Evolutionary conservation across 2,113 vertebrate species (phyloP).

Genomic region (Barnardius zonarius): DNA sequence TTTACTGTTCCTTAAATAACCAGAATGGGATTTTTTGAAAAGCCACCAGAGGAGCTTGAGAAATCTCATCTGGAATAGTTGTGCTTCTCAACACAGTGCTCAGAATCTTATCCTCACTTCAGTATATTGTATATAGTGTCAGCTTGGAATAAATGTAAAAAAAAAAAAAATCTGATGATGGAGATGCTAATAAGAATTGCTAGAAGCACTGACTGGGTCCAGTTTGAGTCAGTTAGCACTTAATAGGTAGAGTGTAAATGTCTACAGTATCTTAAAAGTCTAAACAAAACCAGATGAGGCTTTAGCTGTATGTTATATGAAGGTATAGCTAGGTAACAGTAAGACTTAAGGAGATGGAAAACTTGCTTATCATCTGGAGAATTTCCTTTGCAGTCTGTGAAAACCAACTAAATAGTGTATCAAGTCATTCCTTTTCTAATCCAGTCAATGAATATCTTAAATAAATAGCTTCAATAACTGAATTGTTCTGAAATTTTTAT

Average conservation of each 20-base stretch:
- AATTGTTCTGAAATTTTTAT: background rate
- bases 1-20: background rate
- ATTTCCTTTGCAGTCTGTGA: background rate
- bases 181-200: background rate
- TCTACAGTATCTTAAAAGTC: background rate
- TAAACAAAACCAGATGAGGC: background rate
- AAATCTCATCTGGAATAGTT: background rate
- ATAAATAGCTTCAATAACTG: background rate
- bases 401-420: background rate
- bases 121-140: background rate
- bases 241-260: background rate
- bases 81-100: background rate
- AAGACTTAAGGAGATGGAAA: background rate
- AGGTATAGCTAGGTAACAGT: background rate
- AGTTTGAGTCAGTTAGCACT: background rate
- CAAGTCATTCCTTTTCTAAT: background rate
- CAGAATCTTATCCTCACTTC: background rate
- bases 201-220: background rate
- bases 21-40: background rate
- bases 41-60: background rate
- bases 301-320: background rate
- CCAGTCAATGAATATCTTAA: background rate
- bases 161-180: background rate
- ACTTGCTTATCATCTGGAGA: background rate
- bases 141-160: background rate